A percentile compares a stretch with the other conserved stretches of the same genome.
These are phyloP conservation scores for Ancistrus triradiatus DNA, from an alignment of 2,113 vertebrate genomes.

Conservation along the genomic window DNA sequence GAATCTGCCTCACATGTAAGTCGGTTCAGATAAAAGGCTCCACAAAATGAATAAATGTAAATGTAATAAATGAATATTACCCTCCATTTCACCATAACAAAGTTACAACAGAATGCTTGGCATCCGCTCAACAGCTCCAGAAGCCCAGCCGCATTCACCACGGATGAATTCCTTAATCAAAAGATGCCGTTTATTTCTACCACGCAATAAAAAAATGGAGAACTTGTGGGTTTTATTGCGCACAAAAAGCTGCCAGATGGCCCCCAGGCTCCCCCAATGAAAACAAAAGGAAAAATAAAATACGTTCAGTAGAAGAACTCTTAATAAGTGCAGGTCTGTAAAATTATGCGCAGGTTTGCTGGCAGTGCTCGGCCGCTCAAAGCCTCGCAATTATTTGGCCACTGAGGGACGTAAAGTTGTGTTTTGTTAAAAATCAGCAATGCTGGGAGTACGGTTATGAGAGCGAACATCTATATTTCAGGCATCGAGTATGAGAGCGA, in stretches of 20 bases:
- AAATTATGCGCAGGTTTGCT: slow-evolving; percentile 23
- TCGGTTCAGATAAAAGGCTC: not conserved
- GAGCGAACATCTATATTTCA: slow-evolving; percentile 8
- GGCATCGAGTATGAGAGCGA: slow-evolving; percentile 9
- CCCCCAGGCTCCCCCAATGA: slow-evolving; percentile 22
- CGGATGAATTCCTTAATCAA: slow-evolving; percentile 43
- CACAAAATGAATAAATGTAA: not conserved
- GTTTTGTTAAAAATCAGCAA: slow-evolving; percentile 29
- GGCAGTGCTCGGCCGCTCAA: slow-evolving; percentile 24
- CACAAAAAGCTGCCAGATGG: slow-evolving; percentile 35
- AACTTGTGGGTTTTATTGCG: slow-evolving; percentile 39
- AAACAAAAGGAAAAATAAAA: slow-evolving; percentile 35
- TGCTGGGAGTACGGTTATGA: slow-evolving; percentile 3
- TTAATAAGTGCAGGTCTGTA: slow-evolving; percentile 44
- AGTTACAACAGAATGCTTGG: slow-evolving; percentile 71
- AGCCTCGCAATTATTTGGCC: slow-evolving; percentile 18
- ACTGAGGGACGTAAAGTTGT: slow-evolving; percentile 21
- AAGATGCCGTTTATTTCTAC: slow-evolving; percentile 31
- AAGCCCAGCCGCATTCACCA: slow-evolving; percentile 75
- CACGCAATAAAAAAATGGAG: slow-evolving; percentile 27
- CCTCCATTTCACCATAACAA: slow-evolving; percentile 71
- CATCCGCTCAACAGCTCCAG: slow-evolving; percentile 77
- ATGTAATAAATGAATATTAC: slow-evolving; percentile 63
- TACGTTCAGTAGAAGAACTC: slow-evolving; percentile 33
- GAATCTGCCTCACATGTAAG: not conserved